Evolutionary conservation across 2,113 vertebrate genomes (phyloP).

Genomic region (Camelus bactrianus): DNA sequence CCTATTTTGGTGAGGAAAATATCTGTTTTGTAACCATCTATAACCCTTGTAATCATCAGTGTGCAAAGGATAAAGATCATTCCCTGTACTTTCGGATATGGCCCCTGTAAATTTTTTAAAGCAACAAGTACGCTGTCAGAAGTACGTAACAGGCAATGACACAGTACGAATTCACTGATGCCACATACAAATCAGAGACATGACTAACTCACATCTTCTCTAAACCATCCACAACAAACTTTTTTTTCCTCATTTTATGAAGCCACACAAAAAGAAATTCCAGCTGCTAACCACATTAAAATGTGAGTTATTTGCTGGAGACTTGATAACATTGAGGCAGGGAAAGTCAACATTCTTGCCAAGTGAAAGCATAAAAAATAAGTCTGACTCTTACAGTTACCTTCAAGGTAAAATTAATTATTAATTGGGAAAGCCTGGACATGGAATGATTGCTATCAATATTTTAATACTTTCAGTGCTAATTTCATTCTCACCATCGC

Average conservation of each 20-base stretch:
- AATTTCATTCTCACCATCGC: slow-evolving; percentile 86
- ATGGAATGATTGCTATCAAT: slow-evolving; percentile 95
- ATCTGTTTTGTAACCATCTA: not conserved
- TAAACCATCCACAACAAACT: not conserved
- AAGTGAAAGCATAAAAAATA: slow-evolving; percentile 85
- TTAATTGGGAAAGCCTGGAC: slow-evolving; percentile 92
- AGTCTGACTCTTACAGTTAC: slow-evolving; percentile 90
- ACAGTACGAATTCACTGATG: not conserved
- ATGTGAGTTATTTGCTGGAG: slow-evolving; percentile 77
- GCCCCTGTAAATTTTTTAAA: not conserved
- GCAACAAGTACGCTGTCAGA: not conserved
- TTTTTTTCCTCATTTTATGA: slow-evolving; percentile 61
- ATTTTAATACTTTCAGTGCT: slow-evolving; percentile 91
- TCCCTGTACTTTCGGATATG: not conserved
- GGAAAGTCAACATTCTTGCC: slow-evolving; percentile 83
- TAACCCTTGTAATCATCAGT: not conserved
- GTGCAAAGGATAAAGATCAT: not conserved
- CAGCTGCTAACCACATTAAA: slow-evolving; percentile 71
- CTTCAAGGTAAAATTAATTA: slow-evolving; percentile 97
- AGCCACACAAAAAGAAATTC: slow-evolving; percentile 81
- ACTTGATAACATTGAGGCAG: slow-evolving; percentile 76
- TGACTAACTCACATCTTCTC: not conserved
- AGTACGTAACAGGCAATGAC: not conserved
- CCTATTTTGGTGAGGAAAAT: not conserved
- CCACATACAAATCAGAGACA: not conserved